Base-by-base conservation (phyloP, 2,113 vertebrate species). In the Spheniscus mendiculus region DNA sequence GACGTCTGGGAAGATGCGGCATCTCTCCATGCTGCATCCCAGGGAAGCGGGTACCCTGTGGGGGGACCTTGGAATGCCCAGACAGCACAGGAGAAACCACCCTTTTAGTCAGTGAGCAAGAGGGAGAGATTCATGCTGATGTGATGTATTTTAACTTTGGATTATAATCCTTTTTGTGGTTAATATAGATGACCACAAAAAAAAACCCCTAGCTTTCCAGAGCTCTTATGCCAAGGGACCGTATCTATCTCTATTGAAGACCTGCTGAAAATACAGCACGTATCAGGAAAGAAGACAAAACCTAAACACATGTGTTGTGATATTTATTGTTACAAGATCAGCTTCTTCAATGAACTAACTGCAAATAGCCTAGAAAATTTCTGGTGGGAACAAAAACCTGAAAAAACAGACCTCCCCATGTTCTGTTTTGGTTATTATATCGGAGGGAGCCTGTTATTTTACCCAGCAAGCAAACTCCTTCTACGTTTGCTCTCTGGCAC, bases 361-460 rank as follows among this genome's bases (percentile, higher is more conserved):
- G 4, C 38, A 92, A 87, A 72, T 17, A 69, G 49, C 53, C 76
- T 77, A 34, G 61, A 90, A 56, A 77, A 86, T 50, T 80, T 58
- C 82, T 77, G 76, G 66, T 85, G 94, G 82, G 67, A 97, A 82
- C 67, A 80, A 95, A 92, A 95, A 30, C 70, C 16, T 94, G 94
- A 72, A 91, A 95, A 96, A 98, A 95, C 92, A 96, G 63, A 95
- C 11, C 53, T 94, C 25, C 21, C n/a, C 36, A 6, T 11, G n/a
- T 59, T 92, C 67, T 92, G 66, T 59, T 95, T 94, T 82, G 44
- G 11, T 93, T 91, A 18, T 34, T 87, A 3, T 73, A 22, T 71
- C 0, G 0, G 36, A 87, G 10, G 29, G 20, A 92, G 32, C 14
- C 32, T 62, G 49, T 74, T 93, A 47, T 89, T 90, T 66, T 59